Evolutionary conservation across 2,113 vertebrate genomes (phyloP).

Genomic region (Albula glossodonta): DNA sequence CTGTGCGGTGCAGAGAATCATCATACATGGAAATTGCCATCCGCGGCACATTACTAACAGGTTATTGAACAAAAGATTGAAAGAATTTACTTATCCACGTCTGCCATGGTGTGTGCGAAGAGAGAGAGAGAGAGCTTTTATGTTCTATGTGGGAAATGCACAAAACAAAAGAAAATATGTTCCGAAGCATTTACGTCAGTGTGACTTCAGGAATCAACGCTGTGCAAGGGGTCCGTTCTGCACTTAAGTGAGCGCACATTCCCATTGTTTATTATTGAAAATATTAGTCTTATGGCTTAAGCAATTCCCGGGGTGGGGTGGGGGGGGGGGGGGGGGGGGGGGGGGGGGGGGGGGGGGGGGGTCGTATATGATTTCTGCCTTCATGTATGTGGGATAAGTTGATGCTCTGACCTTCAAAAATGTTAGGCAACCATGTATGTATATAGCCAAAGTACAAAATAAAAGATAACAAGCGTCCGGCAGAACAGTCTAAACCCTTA

Average conservation of each 20-base stretch:
- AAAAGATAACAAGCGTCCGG: constrained; percentile 53
- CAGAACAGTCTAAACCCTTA: constrained; percentile 65
- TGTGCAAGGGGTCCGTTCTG: not conserved
- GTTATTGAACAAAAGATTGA: not conserved
- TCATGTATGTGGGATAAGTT: not conserved
- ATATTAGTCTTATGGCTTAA: constrained; percentile 19
- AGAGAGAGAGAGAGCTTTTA: not conserved
- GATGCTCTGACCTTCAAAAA: constrained; percentile 5
- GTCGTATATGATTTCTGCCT: constrained; percentile 11
- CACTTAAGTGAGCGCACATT: not conserved
- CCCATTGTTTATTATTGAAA: not conserved
- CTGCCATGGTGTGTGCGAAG: not conserved
- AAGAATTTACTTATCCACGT: not conserved
- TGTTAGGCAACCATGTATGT: constrained; percentile 43
- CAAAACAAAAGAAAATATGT: not conserved
- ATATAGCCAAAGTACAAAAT: constrained; percentile 14
- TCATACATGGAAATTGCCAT: not conserved
- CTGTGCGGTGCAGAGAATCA: not conserved
- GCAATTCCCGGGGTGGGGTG: constrained; percentile 19
- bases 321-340: no score
- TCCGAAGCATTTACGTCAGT: not conserved
- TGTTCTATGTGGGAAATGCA: not conserved
- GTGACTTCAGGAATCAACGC: not conserved
- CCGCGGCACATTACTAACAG: not conserved
- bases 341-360: no score